phyloP scores from a whole-genome alignment of 1,140 invertebrate species.

The Bathynomus jamesi region DNA sequence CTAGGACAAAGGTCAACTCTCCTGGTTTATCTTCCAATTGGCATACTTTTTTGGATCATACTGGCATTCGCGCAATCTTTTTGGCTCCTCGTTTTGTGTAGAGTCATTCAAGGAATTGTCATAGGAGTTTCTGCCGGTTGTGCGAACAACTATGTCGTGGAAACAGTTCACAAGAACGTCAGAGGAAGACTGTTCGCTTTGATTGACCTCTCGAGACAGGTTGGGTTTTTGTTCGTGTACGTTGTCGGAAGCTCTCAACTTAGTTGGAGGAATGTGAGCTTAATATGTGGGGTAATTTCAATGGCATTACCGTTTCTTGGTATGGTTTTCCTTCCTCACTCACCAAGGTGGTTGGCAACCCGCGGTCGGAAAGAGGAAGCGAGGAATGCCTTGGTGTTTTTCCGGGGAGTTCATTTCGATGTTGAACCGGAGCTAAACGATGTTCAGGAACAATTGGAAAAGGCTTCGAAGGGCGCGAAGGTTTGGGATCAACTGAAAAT shows the following conservation, averaged over 20 bases:
- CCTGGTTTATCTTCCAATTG: conserved; percentile 15
- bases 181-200: conserved; percentile 20
- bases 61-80: conserved; percentile 19
- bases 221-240: conserved; percentile 28
- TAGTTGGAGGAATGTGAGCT: conserved; percentile 21
- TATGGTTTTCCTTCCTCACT: conserved; percentile 25
- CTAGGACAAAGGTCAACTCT: conserved; percentile 24
- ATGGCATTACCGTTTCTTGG: conserved; percentile 23
- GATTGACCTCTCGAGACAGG: conserved; percentile 18
- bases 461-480: background rate
- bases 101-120: conserved; percentile 13
- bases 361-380: conserved; percentile 22
- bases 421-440: conserved; percentile 10
- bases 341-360: conserved; percentile 29
- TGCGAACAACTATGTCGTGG: conserved; percentile 22
- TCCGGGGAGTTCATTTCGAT: conserved; percentile 16
- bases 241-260: conserved; percentile 23
- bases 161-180: conserved; percentile 15
- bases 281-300: conserved; percentile 22
- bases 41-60: conserved; percentile 14
- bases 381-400: conserved; percentile 19
- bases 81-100: conserved; percentile 16
- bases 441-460: conserved; percentile 16
- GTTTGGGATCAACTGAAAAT: conserved; percentile 19
- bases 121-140: conserved; percentile 19